Conservation (phyloP, 1,140 invertebrate species). For the Bombus waltoni region DNA sequence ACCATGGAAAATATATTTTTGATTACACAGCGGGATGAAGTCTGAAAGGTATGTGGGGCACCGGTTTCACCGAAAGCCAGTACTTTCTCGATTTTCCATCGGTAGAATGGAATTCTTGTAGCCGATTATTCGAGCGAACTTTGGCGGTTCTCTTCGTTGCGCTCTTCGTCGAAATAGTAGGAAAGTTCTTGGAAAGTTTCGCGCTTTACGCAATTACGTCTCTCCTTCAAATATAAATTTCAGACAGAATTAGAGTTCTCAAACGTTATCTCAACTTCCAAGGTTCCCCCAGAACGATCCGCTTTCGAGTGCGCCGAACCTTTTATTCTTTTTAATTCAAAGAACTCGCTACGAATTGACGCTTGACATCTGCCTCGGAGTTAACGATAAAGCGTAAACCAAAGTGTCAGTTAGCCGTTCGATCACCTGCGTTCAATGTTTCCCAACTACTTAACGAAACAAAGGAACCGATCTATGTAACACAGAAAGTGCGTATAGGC, state of each 20-base stretch:
- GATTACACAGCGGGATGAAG: neutral
- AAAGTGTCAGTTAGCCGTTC: neutral
- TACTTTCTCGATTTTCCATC: neutral
- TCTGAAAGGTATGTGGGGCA: slow-evolving; percentile 14
- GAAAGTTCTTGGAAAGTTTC: slow-evolving; percentile 11
- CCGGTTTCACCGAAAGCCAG: neutral
- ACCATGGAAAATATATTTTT: slow-evolving; percentile 12
- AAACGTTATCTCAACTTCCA: neutral
- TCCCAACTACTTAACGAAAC: too few species aligned
- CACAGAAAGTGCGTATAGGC: too few species aligned
- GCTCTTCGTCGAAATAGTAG: neutral
- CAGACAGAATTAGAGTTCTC: neutral
- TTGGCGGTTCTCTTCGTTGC: neutral
- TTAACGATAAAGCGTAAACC: neutral
- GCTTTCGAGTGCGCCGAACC: neutral
- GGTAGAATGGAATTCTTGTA: neutral
- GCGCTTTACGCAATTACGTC: neutral
- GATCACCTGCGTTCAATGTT: neutral
- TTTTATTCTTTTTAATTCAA: neutral
- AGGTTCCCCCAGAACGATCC: neutral
- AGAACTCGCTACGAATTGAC: neutral
- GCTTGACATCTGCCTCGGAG: neutral
- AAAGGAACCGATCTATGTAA: neutral
- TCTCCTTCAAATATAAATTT: slow-evolving; percentile 34
- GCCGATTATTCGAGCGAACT: neutral